phyloP scores from a whole-genome alignment of 2,888 invertebrate species.

The Agrilus biguttatus region DNA sequence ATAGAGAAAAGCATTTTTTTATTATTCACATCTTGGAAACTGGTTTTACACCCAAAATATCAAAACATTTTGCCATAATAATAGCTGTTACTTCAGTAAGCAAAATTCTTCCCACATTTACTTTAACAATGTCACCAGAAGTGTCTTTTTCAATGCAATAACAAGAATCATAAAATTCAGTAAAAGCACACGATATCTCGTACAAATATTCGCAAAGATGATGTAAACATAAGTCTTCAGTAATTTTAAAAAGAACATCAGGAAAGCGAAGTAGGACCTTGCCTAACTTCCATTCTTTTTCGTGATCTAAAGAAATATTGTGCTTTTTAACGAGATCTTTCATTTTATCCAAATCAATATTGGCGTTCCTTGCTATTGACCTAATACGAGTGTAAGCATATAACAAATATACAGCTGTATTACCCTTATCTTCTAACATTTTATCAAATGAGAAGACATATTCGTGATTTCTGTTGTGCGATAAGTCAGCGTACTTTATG shows the following conservation, averaged over 20 bases:
- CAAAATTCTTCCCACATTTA: constrained; percentile 76
- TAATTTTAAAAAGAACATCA: constrained; percentile 69
- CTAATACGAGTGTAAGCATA: constrained; percentile 91
- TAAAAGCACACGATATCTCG: constrained; percentile 82
- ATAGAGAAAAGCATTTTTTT: background rate
- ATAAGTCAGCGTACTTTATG: constrained; percentile 95
- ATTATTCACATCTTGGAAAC: constrained; percentile 73
- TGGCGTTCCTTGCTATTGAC: constrained; percentile 72
- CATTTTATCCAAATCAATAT: constrained; percentile 47
- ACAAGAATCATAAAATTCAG: constrained; percentile 95
- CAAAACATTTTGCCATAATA: constrained; percentile 75
- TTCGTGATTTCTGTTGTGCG: constrained; percentile 83
- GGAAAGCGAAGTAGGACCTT: constrained; percentile 78
- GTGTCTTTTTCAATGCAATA: constrained; percentile 93
- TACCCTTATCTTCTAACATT: constrained; percentile 98
- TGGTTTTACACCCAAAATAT: constrained; percentile 82
- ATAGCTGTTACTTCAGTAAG: constrained; percentile 85
- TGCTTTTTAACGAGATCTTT: constrained; percentile 43
- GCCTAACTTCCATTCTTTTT: constrained; percentile 88
- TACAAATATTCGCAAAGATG: constrained; percentile 90
- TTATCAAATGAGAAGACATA: constrained; percentile 98
- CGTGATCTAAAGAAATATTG: constrained; percentile 62
- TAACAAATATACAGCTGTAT: constrained; percentile 93
- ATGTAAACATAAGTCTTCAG: constrained; percentile 72
- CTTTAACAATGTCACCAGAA: constrained; percentile 61